Percentiles rank a stretch among this genome's conserved stretches.
Conservation (phyloP, 2,113 vertebrate genomes). For the Mixornis gularis region DNA sequence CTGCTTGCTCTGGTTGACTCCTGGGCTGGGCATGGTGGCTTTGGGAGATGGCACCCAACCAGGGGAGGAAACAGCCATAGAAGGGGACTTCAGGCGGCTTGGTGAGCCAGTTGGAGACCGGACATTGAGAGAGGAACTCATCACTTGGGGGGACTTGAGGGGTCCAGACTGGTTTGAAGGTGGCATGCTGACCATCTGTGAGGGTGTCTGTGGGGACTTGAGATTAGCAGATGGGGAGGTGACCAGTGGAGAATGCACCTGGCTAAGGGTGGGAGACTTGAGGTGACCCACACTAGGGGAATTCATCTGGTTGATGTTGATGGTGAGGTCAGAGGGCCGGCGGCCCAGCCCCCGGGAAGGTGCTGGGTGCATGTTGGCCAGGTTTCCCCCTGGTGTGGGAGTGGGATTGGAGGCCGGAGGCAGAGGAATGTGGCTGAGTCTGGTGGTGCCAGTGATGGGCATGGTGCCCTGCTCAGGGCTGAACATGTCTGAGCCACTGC, state of each 20-base stretch:
- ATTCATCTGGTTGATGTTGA: constrained; percentile 84
- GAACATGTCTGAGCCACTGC: constrained; percentile 79
- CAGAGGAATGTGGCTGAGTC: constrained; percentile 89
- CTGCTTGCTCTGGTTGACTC: constrained; percentile 76
- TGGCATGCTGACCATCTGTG: constrained; percentile 78
- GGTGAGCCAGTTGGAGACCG: constrained; percentile 90
- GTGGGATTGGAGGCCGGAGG: constrained; percentile 62
- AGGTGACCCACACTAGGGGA: constrained; percentile 87
- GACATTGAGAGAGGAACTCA: constrained; percentile 82
- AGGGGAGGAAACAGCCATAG: constrained; percentile 87
- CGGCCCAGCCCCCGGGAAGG: constrained; percentile 75
- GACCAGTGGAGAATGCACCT: constrained; percentile 85
- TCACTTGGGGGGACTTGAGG: constrained; percentile 90
- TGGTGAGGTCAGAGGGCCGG: constrained; percentile 85
- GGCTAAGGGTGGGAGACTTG: constrained; percentile 89
- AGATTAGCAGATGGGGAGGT: constrained; percentile 88
- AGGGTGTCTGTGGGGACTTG: constrained; percentile 89
- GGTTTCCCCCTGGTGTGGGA: neutral
- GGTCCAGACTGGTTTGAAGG: constrained; percentile 77
- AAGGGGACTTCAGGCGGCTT: constrained; percentile 87
- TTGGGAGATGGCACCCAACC: constrained; percentile 91
- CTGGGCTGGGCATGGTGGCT: constrained; percentile 87
- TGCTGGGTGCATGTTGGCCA: constrained; percentile 68
- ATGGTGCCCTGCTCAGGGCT: constrained; percentile 78
- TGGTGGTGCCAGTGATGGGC: constrained; percentile 74